phyloP scores from a whole-genome alignment of 1,140 invertebrate species.

The Pinna nobilis region DNA sequence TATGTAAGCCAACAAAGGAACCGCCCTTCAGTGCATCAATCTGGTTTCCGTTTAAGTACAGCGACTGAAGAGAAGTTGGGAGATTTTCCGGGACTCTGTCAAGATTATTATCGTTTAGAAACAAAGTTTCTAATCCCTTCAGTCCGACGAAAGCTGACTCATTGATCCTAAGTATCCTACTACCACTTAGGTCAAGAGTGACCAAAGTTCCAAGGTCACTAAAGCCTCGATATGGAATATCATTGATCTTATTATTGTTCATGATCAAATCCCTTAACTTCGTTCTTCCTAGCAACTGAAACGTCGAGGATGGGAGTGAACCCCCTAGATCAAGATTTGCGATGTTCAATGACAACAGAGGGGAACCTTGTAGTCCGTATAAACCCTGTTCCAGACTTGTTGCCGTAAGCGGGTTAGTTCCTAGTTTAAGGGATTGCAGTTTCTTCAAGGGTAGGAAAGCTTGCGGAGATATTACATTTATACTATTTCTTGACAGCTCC shows the following conservation, averaged over 20 bases:
- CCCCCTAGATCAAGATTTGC: slow-evolving; percentile 48
- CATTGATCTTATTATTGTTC: slow-evolving; percentile 49
- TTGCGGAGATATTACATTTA: slow-evolving; percentile 35
- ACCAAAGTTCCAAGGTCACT: slow-evolving; percentile 45
- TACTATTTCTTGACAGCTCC: slow-evolving; percentile 50
- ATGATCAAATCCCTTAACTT: slow-evolving; percentile 52
- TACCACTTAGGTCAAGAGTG: slow-evolving; percentile 49
- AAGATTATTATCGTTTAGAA: slow-evolving; percentile 53
- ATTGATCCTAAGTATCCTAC: slow-evolving; percentile 41
- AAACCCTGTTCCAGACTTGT: slow-evolving; percentile 41
- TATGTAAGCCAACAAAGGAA: slow-evolving; percentile 44
- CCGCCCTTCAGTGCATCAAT: slow-evolving; percentile 38
- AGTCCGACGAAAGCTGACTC: slow-evolving; percentile 51
- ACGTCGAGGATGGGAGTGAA: slow-evolving; percentile 44
- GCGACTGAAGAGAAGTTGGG: slow-evolving; percentile 40
- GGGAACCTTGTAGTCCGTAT: slow-evolving; percentile 36
- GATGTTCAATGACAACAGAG: slow-evolving; percentile 54
- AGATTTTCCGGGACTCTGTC: slow-evolving; percentile 48
- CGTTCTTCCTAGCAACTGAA: slow-evolving; percentile 50
- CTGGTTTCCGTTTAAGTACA: slow-evolving; percentile 56
- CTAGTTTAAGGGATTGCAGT: slow-evolving; percentile 56
- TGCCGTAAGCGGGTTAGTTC: slow-evolving; percentile 48
- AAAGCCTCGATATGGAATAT: slow-evolving; percentile 47
- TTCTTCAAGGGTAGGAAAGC: slow-evolving; percentile 47
- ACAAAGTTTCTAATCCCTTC: slow-evolving; percentile 40